phyloP scores from a whole-genome alignment of 2,797 vertebrate species.

The Rhyacichthys aspro region DNA sequence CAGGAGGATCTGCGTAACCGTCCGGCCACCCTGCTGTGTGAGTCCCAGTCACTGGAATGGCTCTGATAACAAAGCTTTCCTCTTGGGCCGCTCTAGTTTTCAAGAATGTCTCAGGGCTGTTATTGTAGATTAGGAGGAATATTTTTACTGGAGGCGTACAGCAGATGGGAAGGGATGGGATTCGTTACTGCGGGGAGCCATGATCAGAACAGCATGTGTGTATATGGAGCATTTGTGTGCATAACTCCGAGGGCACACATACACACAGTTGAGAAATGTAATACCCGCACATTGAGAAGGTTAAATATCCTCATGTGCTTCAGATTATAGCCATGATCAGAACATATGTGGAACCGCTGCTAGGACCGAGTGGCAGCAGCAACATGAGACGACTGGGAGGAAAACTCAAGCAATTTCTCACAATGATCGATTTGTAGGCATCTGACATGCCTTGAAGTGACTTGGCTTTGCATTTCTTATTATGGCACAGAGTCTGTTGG shows the following conservation, averaged over 20 bases:
- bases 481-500: neutral
- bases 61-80: slow-evolving; percentile 48
- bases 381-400: slow-evolving; percentile 6
- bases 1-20: slow-evolving; percentile 9
- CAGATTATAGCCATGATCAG: slow-evolving; percentile 38
- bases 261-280: slow-evolving; percentile 24
- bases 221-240: slow-evolving; percentile 16
- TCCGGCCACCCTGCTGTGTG: slow-evolving; percentile 43
- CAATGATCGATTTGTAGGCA: neutral
- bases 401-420: neutral
- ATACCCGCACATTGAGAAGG: slow-evolving; percentile 37
- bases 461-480: neutral
- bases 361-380: slow-evolving; percentile 5
- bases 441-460: neutral
- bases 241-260: slow-evolving; percentile 21
- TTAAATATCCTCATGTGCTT: slow-evolving; percentile 58
- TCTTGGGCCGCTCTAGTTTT: neutral
- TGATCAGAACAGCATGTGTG: slow-evolving; percentile 51
- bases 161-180: slow-evolving; percentile 60
- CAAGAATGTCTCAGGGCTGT: slow-evolving; percentile 61
- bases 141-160: slow-evolving; percentile 56
- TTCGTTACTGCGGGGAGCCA: slow-evolving; percentile 41
- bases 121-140: slow-evolving; percentile 60
- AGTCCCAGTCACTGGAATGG: slow-evolving; percentile 13
- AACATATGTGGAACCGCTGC: slow-evolving; percentile 10